phyloP scores from a whole-genome alignment of 2,113 vertebrate species.

The Bubo bubo region DNA sequence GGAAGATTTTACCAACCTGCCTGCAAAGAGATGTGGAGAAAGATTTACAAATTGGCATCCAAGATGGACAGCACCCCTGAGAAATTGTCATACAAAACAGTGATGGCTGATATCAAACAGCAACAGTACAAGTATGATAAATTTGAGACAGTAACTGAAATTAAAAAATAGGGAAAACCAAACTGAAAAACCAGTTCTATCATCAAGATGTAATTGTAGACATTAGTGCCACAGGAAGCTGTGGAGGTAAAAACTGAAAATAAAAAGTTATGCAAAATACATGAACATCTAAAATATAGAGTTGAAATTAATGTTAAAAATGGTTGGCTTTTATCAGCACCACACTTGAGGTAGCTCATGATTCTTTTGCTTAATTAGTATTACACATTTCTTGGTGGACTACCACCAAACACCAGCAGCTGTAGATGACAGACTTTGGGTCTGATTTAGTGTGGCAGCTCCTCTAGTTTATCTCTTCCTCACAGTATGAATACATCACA shows the following conservation, averaged over 20 bases:
- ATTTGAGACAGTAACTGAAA: neutral
- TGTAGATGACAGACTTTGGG: neutral
- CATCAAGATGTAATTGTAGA: neutral
- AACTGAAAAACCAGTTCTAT: neutral
- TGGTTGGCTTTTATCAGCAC: neutral
- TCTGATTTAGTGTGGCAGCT: neutral
- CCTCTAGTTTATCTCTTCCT: neutral
- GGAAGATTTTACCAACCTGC: neutral
- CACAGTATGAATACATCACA: neutral
- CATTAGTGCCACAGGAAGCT: neutral
- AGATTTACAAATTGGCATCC: neutral
- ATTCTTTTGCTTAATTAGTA: neutral
- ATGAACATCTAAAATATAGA: neutral
- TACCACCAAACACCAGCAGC: neutral
- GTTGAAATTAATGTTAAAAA: neutral
- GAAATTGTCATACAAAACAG: neutral
- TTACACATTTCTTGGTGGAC: neutral
- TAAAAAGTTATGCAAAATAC: neutral
- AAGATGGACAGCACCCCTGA: neutral
- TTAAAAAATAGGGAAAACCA: neutral
- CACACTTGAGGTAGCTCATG: neutral
- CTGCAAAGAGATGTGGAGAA: neutral
- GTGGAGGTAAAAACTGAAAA: neutral
- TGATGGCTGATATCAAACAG: neutral
- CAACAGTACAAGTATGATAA: neutral